Base-by-base conservation (phyloP, 2,113 vertebrate genomes). In the Seriola rivoliana region DNA sequence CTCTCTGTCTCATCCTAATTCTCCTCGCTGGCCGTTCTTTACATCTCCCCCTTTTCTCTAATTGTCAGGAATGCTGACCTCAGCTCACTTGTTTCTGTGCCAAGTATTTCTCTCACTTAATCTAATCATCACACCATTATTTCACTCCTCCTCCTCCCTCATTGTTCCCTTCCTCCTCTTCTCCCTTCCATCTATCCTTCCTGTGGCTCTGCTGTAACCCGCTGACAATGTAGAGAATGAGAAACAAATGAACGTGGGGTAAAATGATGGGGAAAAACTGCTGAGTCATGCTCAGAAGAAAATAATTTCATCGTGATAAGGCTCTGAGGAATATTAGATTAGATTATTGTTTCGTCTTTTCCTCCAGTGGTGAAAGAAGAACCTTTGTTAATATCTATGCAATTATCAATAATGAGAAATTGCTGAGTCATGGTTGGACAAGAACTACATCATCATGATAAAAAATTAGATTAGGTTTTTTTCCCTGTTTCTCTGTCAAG, bases 41-140 rank as follows among this genome's bases (percentile, higher is more conserved):
- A 67, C 73, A 85, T 85, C 59, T 75, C 65, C 34, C 74, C 60
- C 58, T 77, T 80, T 89, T 87, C 75, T 84, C 55, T 89, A 88
- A 92, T 90, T 87, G 85, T 75, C 83, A 89, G 82, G 84, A 90
- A 91, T 85, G 91, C 91, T 92, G 90, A 93, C 88, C 84, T 85
- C 89, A 92, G 78, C 92, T 74, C 71, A 74, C 74, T 83, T 42
- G 69, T 84, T 87, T 71, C 78, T 52, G 69, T 72, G 86, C 85
- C 88, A 91, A 72, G 80, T 90, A 70, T 86, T 82, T 73, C 68
- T 91, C 88, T 80, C 82, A 78, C 85, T 88, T 91, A 85, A 92
- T 93, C 82, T 91, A 91, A 93, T 93, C 87, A 88, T 86, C 85
- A 84, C 88, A 72, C 79, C 70, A 84, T 91, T 92, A 92, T 78